Evolutionary conservation across 2,888 invertebrate species (phyloP), one percentile per base, ranked within the genome.

Genomic region (Thereva nobilitata): DNA sequence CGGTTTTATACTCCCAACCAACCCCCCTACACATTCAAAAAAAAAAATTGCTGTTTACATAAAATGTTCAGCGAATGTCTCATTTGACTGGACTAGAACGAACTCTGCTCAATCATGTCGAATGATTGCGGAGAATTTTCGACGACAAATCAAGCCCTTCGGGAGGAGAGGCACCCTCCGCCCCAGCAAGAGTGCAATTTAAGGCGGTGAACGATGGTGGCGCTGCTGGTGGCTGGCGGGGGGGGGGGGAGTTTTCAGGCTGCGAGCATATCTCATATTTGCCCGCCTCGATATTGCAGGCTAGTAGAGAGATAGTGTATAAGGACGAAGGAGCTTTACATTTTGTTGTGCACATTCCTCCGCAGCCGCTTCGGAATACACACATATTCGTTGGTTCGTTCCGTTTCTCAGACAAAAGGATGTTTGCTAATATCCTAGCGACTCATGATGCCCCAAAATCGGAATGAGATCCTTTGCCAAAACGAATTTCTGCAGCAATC

Each of bases 401-500:
- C 53, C 35, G 50, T 61, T 50, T 53, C 45, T 38, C 40, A 61
- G 45, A 49, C 49, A 61, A 61, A 50, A 50, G 37, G 34, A 50
- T 34, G 50, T 35, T 61, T 61, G 61, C 61, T 61, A 50, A 50
- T 61, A 49, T 50, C 50, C 34, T 5, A 9, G 34, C 50, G 35
- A 50, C 50, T 61, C 50, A 61, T 61, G 41, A 61, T 61, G 50
- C 10, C 50, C 41, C 23, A 10, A 53, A 53, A 50, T 61, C 61
- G 61, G 40, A 40, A 41, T 40, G 61, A 41, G 50, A 61, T 23
- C 37, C 41, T 38, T 61, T 61, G 61, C 61, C 61, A 61, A 61
- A 61, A 61, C 50, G 61, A 61, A 50, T 61, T 61, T 61, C 61
- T 61, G 61, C 61, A 61, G 61, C 61, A 61, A 61, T 61, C 61